Evolutionary conservation across 2,113 vertebrate species (phyloP), one percentile per base, ranked within the genome.

Genomic region (Tenrec ecaudatus): DNA sequence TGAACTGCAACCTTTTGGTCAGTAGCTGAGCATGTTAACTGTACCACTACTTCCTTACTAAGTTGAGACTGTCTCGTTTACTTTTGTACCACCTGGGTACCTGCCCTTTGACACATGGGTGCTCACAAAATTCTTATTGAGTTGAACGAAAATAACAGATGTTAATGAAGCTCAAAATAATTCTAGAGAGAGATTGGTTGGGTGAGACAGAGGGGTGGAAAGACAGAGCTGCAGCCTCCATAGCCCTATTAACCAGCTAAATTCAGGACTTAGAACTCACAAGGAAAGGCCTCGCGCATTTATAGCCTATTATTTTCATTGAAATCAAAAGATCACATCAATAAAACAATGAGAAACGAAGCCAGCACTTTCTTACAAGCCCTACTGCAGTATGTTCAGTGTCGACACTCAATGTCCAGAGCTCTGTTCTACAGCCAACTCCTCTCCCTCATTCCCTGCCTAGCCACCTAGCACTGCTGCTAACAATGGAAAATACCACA

Each of bases 301-400:
- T 47, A 86, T 1, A 1, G 69, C 23, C 57, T 58, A 47, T 57
- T 94, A 76, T 77, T 94, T 82, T 88, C 85, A 94, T 69, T 86
- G 80, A 95, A 93, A 94, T 92, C 79, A 89, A 96, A 94, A 89
- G 57, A 57, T 53, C 16, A 60, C 40, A 22, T 86, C 68, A 69
- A 92, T 62, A 90, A 90, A 91, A 82, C 68, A 17, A 76, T 57
- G 43, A 83, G 81, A 77, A 83, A 82, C 64, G 85, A 91, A 92
- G 29, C n/a, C 38, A 62, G 10, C 36, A 17, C 40, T 85, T 80
- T 84, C 68, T 71, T 43, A 17, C 38, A 87, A 33, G 20, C 38
- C 36, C 27, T 6, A n/a, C 14, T 38, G 6, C 11, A 23, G 43
- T 47, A 43, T 20, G 62, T 15, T 31, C 25, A 58, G 57, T 60